These are phyloP conservation scores for Coreius guichenoti DNA, from an alignment of 2,797 vertebrate genomes.

Conservation along the genomic window DNA sequence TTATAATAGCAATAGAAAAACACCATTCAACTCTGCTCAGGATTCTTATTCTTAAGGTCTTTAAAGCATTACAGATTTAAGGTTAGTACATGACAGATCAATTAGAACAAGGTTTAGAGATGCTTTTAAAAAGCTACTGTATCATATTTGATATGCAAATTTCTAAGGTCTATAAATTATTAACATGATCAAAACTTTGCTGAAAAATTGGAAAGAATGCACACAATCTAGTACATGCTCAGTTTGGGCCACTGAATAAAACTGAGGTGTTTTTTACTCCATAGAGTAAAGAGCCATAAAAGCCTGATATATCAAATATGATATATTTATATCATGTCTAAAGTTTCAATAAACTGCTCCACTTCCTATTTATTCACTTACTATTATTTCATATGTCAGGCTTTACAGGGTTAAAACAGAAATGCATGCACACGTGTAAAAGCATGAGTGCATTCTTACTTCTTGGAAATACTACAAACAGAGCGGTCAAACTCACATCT, in stretches of 20 bases:
- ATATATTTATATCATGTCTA: background rate
- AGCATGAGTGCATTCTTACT: background rate
- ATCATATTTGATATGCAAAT: too few species aligned
- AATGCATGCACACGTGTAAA: background rate
- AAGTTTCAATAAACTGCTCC: background rate
- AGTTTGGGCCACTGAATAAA: background rate
- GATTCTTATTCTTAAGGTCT: background rate
- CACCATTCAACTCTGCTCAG: accelerated
- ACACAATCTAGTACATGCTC: background rate
- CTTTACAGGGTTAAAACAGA: background rate
- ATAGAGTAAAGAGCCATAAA: background rate
- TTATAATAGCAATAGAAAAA: background rate
- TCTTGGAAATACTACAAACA: background rate
- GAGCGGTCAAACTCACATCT: background rate
- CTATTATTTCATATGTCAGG: background rate
- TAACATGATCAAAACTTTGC: background rate
- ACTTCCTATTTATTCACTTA: too few species aligned
- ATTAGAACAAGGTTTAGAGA: background rate
- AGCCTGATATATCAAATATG: background rate
- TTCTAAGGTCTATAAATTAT: background rate
- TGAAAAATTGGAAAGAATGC: too few species aligned
- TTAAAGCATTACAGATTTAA: background rate
- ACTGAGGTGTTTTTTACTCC: background rate
- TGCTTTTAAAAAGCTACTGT: background rate
- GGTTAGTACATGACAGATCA: background rate